Evolutionary conservation across 2,888 invertebrate genomes (phyloP), one percentile per base, ranked within the genome.

Genomic region (Blastobasis lacticolella): DNA sequence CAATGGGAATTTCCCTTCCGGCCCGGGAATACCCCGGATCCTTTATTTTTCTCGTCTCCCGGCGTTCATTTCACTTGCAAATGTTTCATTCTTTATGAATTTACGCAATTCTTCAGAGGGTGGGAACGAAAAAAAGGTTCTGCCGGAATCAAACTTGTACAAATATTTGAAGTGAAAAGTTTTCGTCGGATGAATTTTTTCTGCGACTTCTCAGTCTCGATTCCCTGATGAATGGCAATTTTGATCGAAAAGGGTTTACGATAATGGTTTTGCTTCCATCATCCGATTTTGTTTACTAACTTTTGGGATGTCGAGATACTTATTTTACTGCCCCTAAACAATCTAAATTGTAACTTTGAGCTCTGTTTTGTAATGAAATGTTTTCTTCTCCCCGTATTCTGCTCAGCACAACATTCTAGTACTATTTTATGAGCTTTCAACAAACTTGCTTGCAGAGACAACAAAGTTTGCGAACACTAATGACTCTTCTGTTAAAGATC

Each of bases 41-140:
- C 67, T 80, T 81, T 78, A 78, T 80, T 80, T 78, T 78, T 73
- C 74, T 69, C 69, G 68, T 73, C 73, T 75, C 71, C 67, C 77
- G 68, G 71, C 70, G 73, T 74, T 75, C 76, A 82, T 84, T 83
- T 81, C 72, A 81, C 80, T 83, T 83, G 83, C 83, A 82, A 84
- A 83, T 81, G 73, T 75, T 73, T 78, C 77, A 76, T 80, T 75
- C 76, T 81, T 77, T 77, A 77, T 78, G 75, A 81, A 81, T 81
- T 81, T 76, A 75, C 75, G 72, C 70, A 68, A 71, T 66, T 70
- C 64, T 67, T 58, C 62, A 62, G 63, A 65, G 57, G 9, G 10
- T 10, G 42, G 42, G 9, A 10, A 42, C 5, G n/a, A 63, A 71
- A 70, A 71, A 73, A 75, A 70, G 42, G 69, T 69, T 73, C 71